Base-by-base conservation (phyloP, 1,140 invertebrate genomes). In the Drosophila triauraria region DNA sequence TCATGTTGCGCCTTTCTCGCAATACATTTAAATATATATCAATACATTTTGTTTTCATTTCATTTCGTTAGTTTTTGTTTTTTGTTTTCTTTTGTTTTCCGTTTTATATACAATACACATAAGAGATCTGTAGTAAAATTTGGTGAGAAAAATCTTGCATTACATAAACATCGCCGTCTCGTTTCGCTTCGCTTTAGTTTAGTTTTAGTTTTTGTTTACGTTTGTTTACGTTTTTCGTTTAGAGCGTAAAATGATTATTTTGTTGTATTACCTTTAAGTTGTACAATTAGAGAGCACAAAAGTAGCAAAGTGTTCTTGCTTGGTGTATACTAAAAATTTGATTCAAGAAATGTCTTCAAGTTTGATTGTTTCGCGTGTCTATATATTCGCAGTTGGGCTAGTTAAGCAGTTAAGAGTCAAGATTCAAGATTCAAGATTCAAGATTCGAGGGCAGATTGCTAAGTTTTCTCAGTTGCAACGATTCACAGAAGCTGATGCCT, bases 261-360 rank as follows among this genome's bases (percentile, higher is more conserved):
- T 69, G 72, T 79, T 80, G 75, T 91, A 78, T 83, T 91, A 88
- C 70, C 82, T 75, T 84, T 88, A 88, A 87, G 71, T 91, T 86
- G 78, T 79, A 91, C 86, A 90, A 91, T 90, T 85, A 85, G 82
- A 90, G 82, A 91, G 85, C 85, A 91, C 82, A 85, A 90, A 90
- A 72, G 75, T 82, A 85, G 71, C 67, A 88, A 87, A 81, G 84
- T 88, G 59, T 79, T 81, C 64, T 88, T 67, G 72, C 64, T 70
- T 91, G 82, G 85, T 90, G 82, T 90, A 90, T 75, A 86, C 80
- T 91, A 82, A 91, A 85, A 84, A 69, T 82, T 79, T 59, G 60
- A 57, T 85, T 65, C 60, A 69, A 90, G 81, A 90, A 85, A 90
- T 90, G 54, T 78, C 75, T 69, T 76, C 72, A 80, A 84, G 72